Evolutionary conservation across 2,797 vertebrate genomes (phyloP).

Genomic region (Perodicticus potto): DNA sequence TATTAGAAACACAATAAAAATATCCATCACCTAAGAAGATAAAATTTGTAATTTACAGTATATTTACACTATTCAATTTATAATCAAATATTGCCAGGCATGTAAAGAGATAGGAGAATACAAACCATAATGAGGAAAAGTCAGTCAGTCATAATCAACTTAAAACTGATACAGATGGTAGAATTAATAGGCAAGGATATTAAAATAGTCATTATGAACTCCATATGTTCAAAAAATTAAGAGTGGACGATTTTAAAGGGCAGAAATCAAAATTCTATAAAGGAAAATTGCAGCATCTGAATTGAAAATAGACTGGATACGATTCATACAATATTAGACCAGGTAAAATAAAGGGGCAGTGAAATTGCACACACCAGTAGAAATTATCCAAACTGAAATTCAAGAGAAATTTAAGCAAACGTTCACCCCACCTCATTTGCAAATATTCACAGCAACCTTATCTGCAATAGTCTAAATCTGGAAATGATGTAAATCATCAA

Average conservation of each 20-base stretch:
- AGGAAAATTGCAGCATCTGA: neutral
- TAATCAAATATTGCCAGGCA: neutral
- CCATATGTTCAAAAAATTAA: slow-evolving; percentile 30
- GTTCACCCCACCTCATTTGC: neutral
- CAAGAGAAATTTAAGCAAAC: neutral
- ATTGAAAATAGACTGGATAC: neutral
- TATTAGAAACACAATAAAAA: neutral
- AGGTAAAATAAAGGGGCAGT: neutral
- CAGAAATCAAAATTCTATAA: neutral
- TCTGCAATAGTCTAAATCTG: neutral
- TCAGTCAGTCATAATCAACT: slow-evolving; percentile 13
- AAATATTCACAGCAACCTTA: neutral
- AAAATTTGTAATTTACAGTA: neutral
- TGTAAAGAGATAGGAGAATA: neutral
- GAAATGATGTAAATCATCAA: neutral
- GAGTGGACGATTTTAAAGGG: neutral
- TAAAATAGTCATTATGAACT: slow-evolving; percentile 58
- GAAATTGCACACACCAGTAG: neutral
- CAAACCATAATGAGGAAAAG: slow-evolving; percentile 1
- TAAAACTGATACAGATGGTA: neutral
- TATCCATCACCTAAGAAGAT: neutral
- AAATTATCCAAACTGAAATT: neutral
- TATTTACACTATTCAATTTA: neutral
- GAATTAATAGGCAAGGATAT: slow-evolving; percentile 6
- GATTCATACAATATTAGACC: neutral